Percentiles rank a stretch among this genome's conserved stretches.
phyloP scores from a whole-genome alignment of 2,888 invertebrate genomes.

The Noctuana brunneofusca region DNA sequence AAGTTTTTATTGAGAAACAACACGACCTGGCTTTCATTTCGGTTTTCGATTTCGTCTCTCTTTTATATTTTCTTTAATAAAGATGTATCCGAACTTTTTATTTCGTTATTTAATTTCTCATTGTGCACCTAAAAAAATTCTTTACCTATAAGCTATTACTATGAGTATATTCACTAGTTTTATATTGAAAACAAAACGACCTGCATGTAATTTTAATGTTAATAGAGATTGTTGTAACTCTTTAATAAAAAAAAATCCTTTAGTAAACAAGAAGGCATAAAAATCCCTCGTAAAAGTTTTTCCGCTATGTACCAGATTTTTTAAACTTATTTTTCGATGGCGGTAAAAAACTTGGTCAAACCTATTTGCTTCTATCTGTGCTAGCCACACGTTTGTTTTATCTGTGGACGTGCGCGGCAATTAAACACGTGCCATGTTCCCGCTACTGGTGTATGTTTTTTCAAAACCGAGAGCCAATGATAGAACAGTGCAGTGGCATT shows the following conservation, averaged over 20 bases:
- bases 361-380: constrained; percentile 18
- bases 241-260: too few species aligned
- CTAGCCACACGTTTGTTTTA: constrained; percentile 13
- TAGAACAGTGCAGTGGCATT: background rate
- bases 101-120: constrained; percentile 3
- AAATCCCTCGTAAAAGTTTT: background rate
- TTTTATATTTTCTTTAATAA: constrained; percentile 52
- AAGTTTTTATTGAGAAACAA: constrained; percentile 54
- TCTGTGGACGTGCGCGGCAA: constrained; percentile 17
- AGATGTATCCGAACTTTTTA: constrained; percentile 61
- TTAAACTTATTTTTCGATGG: background rate
- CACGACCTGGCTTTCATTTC: constrained; percentile 65
- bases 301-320: background rate
- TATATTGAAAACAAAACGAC: too few species aligned
- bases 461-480: background rate
- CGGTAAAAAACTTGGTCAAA: constrained; percentile 1
- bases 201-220: too few species aligned
- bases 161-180: too few species aligned
- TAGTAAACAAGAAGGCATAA: too few species aligned
- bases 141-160: background rate
- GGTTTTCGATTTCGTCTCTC: constrained; percentile 45
- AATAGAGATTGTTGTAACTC: too few species aligned
- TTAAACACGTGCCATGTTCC: constrained; percentile 13
- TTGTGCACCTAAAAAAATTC: background rate
- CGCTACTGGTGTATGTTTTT: constrained; percentile 4